Percentiles rank a stretch among this genome's conserved stretches.
phyloP scores from a whole-genome alignment of 2,113 vertebrate genomes.

The Aplodontia rufa region DNA sequence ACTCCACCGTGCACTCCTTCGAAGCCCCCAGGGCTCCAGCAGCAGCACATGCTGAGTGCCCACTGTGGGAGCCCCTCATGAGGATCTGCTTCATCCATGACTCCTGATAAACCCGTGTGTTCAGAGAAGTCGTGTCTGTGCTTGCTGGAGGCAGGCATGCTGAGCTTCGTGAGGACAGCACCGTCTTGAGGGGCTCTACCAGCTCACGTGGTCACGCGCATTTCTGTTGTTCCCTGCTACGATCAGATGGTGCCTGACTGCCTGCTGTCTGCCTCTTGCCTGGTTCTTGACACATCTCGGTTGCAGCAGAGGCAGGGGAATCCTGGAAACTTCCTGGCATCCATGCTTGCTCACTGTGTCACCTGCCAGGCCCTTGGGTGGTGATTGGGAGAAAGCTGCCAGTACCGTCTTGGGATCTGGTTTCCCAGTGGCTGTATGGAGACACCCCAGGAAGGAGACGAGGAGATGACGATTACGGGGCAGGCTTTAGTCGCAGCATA shows the following conservation, averaged over 20 bases:
- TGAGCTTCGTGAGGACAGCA: neutral
- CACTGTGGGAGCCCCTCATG: fast-evolving
- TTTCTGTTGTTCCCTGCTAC: neutral
- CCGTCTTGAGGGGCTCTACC: neutral
- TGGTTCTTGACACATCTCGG: neutral
- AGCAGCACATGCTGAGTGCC: fast-evolving
- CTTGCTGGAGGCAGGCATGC: neutral
- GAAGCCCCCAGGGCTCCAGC: fast-evolving
- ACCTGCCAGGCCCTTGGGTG: neutral
- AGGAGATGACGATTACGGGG: neutral
- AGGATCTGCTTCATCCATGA: too few species aligned
- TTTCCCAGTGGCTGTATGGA: neutral
- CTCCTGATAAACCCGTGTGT: neutral
- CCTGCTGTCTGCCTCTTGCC: neutral
- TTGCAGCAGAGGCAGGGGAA: neutral
- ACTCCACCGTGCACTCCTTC: neutral
- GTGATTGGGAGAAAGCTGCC: neutral
- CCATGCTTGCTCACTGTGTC: neutral
- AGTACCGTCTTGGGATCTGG: too few species aligned
- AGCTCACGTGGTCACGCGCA: neutral
- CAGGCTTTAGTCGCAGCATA: neutral
- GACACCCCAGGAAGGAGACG: neutral
- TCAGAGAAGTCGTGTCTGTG: neutral
- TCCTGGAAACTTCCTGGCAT: neutral
- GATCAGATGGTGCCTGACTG: neutral